Evolutionary conservation across 1,140 invertebrate genomes (phyloP).

Genomic region (Charaxes varanes): DNA sequence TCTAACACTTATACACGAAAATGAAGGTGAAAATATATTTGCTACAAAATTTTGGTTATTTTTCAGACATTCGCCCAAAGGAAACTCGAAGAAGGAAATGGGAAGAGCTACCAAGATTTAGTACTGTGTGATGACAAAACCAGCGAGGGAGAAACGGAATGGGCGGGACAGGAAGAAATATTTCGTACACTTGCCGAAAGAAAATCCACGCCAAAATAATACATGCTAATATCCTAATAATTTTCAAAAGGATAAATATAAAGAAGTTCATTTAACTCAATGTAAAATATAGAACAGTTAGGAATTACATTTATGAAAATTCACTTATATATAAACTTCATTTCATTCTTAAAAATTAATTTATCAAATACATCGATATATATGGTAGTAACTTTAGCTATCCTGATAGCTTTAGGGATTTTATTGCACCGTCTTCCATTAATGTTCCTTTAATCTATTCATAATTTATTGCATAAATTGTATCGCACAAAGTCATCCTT

Average conservation of each 20-base stretch:
- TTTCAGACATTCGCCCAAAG: slow-evolving; percentile 11
- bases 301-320: too few species aligned
- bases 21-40: slow-evolving; percentile 5
- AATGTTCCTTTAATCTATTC: too few species aligned
- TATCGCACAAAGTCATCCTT: too few species aligned
- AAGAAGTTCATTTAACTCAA: not conserved
- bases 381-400: too few species aligned
- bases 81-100: slow-evolving; percentile 19
- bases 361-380: too few species aligned
- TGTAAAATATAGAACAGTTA: not conserved
- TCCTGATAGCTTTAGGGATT: too few species aligned
- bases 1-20: not conserved
- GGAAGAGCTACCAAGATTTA: slow-evolving; percentile 18
- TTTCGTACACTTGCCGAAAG: slow-evolving; percentile 16
- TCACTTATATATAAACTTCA: too few species aligned
- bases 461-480: too few species aligned
- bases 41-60: slow-evolving; percentile 10
- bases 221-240: too few species aligned
- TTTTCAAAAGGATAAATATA: too few species aligned
- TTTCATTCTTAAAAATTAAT: too few species aligned
- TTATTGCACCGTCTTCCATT: too few species aligned
- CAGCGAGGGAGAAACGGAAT: slow-evolving; percentile 15
- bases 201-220: slow-evolving; percentile 11
- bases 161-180: slow-evolving; percentile 17
- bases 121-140: slow-evolving; percentile 18